phyloP scores from a whole-genome alignment of 2,797 vertebrate species.

The Parambassis ranga region DNA sequence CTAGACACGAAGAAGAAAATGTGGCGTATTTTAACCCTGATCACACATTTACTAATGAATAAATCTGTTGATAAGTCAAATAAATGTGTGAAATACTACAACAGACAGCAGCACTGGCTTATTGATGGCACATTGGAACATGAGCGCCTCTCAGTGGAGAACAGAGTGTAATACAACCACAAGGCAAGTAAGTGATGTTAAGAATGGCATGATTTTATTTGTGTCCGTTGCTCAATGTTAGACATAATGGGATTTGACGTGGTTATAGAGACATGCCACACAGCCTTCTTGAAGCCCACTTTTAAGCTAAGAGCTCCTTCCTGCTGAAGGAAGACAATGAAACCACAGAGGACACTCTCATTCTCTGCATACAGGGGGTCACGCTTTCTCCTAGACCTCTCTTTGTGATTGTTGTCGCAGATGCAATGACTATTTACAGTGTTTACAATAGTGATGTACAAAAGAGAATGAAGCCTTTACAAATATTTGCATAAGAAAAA shows the following conservation, averaged over 20 bases:
- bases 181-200: constrained; percentile 37
- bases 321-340: constrained; percentile 66
- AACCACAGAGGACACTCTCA: constrained; percentile 22
- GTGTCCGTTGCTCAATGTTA: constrained; percentile 74
- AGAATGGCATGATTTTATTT: constrained; percentile 82
- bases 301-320: constrained; percentile 64
- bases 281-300: constrained; percentile 51
- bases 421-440: constrained; percentile 81
- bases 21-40: too few relatives aligned
- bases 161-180: not conserved
- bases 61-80: too few relatives aligned
- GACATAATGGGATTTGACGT: constrained; percentile 74
- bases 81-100: too few relatives aligned
- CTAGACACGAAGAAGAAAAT: too few relatives aligned
- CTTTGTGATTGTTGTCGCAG: constrained; percentile 84
- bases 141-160: constrained; percentile 14
- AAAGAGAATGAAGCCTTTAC: constrained; percentile 80
- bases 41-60: too few relatives aligned
- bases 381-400: constrained; percentile 60
- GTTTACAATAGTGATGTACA: constrained; percentile 83
- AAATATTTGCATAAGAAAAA: constrained; percentile 80
- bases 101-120: too few relatives aligned
- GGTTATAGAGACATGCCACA: constrained; percentile 74
- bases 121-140: too few relatives aligned
- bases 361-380: constrained; percentile 59